Percentiles rank a stretch among this genome's conserved stretches.
Evolutionary conservation across 2,113 vertebrate genomes (phyloP).

Genomic region (Lophius piscatorius): DNA sequence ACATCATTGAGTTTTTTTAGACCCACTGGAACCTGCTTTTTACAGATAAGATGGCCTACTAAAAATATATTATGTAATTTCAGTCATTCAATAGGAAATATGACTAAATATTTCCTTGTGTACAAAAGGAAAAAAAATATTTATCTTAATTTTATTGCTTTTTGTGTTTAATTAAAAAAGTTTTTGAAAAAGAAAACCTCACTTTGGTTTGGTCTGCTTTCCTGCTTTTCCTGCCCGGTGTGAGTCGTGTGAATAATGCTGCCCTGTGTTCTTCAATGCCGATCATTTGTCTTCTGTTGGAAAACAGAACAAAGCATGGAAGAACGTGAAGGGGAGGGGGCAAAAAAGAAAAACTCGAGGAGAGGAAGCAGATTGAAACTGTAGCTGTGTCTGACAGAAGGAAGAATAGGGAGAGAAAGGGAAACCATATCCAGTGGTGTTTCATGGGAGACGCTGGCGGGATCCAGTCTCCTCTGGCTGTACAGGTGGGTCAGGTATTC

Average conservation of each 20-base stretch:
- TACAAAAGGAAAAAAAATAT: constrained; percentile 81
- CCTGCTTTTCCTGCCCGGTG: constrained; percentile 15
- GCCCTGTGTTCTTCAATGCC: constrained; percentile 57
- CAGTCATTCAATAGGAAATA: constrained; percentile 75
- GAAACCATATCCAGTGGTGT: constrained; percentile 61
- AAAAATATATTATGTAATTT: constrained; percentile 80
- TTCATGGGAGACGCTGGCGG: constrained; percentile 32
- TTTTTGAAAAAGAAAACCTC: constrained; percentile 57
- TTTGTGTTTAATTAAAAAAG: constrained; percentile 84
- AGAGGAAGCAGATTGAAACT: constrained; percentile 72
- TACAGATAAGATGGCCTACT: constrained; percentile 73
- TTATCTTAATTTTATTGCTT: constrained; percentile 87
- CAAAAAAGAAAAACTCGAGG: constrained; percentile 2
- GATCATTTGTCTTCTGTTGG: constrained; percentile 59
- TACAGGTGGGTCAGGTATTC: constrained; percentile 74
- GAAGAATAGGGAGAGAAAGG: constrained; percentile 49
- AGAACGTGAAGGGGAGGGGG: constrained; percentile 21
- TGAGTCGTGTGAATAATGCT: constrained; percentile 35
- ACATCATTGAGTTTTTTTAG: constrained; percentile 69
- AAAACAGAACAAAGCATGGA: constrained; percentile 53
- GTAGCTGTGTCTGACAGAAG: constrained; percentile 47
- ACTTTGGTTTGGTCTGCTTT: not conserved
- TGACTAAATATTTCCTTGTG: constrained; percentile 80
- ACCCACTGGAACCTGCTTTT: constrained; percentile 81
- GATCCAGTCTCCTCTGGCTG: constrained; percentile 54